Conservation (phyloP, 92 coral and sea anemone species). For the Porites divaricata region DNA sequence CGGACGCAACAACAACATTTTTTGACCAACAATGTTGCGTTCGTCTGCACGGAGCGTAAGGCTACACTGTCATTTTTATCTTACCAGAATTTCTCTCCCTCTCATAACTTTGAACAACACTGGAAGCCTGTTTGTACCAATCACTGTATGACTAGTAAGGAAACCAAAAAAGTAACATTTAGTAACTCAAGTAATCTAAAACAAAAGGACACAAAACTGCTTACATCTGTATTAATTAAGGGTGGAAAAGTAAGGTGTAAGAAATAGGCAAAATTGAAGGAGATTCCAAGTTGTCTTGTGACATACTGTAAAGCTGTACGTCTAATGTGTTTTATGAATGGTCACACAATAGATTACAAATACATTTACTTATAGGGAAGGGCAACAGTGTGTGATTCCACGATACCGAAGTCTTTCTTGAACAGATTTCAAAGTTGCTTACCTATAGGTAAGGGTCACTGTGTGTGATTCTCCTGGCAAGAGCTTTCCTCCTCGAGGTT, state of each 20-base stretch:
- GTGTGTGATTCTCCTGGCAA: conserved; percentile 84
- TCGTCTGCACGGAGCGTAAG: too few species aligned
- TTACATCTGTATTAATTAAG: neutral
- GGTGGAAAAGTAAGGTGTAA: too few species aligned
- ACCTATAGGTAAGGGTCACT: conserved; percentile 83
- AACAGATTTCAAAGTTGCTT: conserved; percentile 53
- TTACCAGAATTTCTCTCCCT: conserved; percentile 96
- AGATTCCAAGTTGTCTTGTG: too few species aligned
- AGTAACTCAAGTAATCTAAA: neutral
- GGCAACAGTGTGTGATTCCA: conserved; percentile 72
- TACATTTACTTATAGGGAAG: conserved; percentile 78
- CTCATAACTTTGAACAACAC: conserved; percentile 86
- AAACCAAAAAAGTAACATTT: neutral
- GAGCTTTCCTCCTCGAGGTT: conserved; percentile 89
- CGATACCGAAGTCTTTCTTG: conserved; percentile 65
- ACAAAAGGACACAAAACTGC: neutral
- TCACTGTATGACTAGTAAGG: conserved; percentile 74
- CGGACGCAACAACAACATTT: too few species aligned
- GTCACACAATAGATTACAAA: too few species aligned
- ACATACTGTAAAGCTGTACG: too few species aligned
- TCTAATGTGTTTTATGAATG: too few species aligned
- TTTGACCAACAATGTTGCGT: neutral
- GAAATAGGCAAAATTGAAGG: too few species aligned
- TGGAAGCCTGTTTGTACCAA: conserved; percentile 90
- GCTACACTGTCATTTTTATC: neutral